Conservation (phyloP, 2,113 vertebrate genomes). For the Alligator mississippiensis region DNA sequence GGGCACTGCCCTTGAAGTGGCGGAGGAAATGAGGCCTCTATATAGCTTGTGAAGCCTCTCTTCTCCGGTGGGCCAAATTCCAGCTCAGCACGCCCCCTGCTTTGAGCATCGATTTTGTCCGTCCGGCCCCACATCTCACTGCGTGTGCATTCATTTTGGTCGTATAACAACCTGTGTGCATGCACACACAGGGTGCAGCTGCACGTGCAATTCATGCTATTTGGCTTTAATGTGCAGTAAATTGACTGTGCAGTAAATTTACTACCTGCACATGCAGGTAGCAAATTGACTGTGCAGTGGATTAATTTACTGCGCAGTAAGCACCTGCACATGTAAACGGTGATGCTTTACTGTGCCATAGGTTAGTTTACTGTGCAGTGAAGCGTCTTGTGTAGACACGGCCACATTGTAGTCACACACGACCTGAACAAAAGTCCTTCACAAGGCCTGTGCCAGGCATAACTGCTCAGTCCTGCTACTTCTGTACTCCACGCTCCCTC, state of each 20-base stretch:
- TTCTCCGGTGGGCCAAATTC: neutral
- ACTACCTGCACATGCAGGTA: neutral
- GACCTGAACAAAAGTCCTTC: too few species aligned
- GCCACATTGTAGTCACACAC: too few species aligned
- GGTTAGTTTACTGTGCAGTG: too few species aligned
- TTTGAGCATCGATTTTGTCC: neutral
- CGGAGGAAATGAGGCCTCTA: neutral
- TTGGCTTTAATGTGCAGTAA: neutral
- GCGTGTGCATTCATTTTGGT: neutral
- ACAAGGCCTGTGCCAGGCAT: too few species aligned
- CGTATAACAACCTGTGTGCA: neutral
- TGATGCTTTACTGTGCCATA: too few species aligned
- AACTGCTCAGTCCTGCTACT: too few species aligned
- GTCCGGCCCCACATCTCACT: too few species aligned
- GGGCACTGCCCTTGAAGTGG: neutral
- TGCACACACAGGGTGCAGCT: neutral
- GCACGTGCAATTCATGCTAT: neutral
- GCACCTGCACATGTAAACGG: too few species aligned
- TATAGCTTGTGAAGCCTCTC: neutral
- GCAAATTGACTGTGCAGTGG: neutral
- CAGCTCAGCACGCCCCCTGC: neutral
- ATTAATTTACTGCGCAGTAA: too few species aligned
- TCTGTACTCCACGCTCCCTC: too few species aligned
- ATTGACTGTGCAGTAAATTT: neutral
- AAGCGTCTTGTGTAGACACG: too few species aligned